phyloP scores from a whole-genome alignment of 2,797 vertebrate genomes.

The Sebastolobus altivelis region DNA sequence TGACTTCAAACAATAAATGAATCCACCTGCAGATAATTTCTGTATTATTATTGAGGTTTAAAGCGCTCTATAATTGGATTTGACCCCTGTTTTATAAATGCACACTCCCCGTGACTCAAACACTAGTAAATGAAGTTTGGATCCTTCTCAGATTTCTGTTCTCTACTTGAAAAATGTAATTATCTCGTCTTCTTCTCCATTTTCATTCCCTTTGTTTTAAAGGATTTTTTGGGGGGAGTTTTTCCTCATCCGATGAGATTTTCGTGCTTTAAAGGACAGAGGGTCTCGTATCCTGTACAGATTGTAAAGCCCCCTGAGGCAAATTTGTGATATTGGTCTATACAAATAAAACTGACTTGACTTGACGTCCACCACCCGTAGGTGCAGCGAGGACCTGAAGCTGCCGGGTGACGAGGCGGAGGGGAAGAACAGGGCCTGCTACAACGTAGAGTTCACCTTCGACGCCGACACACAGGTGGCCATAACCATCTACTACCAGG shows the following conservation, averaged over 20 bases:
- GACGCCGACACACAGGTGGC: slow-evolving; percentile 95
- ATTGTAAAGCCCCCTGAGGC: too few species aligned
- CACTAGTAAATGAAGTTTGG: background rate
- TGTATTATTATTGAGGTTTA: background rate
- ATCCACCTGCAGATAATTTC: background rate
- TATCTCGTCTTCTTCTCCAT: background rate
- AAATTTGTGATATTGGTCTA: too few species aligned
- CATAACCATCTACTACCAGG: slow-evolving; percentile 99
- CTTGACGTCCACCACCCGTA: slow-evolving; percentile 50
- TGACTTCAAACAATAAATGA: background rate
- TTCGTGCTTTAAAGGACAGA: too few species aligned
- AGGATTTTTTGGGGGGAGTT: too few species aligned
- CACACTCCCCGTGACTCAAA: background rate
- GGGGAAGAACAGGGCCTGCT: slow-evolving; percentile 88
- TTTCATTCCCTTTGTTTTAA: too few species aligned
- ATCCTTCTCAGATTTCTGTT: background rate
- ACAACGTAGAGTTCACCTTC: slow-evolving; percentile 98
- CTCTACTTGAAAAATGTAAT: background rate
- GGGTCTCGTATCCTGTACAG: too few species aligned
- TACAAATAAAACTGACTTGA: too few species aligned
- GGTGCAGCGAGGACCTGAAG: slow-evolving; percentile 94
- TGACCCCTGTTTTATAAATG: background rate
- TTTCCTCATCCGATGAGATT: too few species aligned
- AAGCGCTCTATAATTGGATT: background rate
- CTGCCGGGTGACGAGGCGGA: slow-evolving; percentile 88